Evolutionary conservation across 2,888 invertebrate genomes (phyloP).

Genomic region (Neoscelio sp.): DNA sequence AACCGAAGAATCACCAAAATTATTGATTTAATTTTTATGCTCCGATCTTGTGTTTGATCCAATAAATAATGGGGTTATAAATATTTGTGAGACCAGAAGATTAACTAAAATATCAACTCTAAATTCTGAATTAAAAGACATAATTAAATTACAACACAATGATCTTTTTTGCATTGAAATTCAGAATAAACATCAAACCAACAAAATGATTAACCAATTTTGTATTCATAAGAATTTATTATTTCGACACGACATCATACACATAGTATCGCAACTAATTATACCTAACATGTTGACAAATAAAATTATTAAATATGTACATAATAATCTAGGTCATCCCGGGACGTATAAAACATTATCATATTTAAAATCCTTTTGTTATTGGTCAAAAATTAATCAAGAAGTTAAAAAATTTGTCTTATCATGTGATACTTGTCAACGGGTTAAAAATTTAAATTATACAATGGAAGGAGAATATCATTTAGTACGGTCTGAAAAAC

Average conservation of each 20-base stretch:
- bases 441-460: neutral
- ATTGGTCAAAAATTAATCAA: neutral
- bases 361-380: neutral
- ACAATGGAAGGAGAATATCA: neutral
- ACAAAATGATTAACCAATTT: neutral
- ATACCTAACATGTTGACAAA: neutral
- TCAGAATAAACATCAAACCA: neutral
- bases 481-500: neutral
- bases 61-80: too few species aligned
- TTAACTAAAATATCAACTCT: too few species aligned
- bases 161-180: too few species aligned
- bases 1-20: neutral
- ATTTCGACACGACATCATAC: neutral
- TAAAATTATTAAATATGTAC: too few species aligned
- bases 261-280: too few species aligned
- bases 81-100: too few species aligned
- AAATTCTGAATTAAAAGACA: too few species aligned
- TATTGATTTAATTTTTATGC: too few species aligned
- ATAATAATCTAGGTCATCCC: neutral
- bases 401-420: neutral
- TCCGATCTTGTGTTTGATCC: too few species aligned
- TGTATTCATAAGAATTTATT: neutral
- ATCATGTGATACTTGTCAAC: slow-evolving; percentile 8
- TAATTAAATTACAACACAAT: too few species aligned
- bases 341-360: neutral